phyloP scores from a whole-genome alignment of 2,797 vertebrate genomes.

The Schizothorax lantsangensis region DNA sequence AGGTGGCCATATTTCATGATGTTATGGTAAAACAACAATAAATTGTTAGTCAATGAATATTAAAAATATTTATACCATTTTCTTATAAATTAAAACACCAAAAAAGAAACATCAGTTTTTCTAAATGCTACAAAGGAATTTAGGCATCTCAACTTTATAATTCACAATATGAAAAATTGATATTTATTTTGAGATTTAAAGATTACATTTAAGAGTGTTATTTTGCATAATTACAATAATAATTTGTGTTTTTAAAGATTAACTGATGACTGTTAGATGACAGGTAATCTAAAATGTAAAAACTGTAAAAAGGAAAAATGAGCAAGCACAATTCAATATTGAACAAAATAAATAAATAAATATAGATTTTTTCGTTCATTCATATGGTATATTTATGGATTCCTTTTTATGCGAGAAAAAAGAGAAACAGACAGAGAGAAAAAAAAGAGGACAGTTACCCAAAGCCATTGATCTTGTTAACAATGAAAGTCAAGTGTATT shows the following conservation, averaged over 20 bases:
- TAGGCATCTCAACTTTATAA: not conserved
- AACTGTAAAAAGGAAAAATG: not conserved
- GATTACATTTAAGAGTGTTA: not conserved
- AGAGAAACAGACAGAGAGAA: not conserved
- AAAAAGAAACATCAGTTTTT: not conserved
- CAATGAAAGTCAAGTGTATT: slow-evolving; percentile 19
- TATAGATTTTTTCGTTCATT: not conserved
- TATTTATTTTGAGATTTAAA: not conserved
- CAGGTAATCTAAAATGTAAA: not conserved
- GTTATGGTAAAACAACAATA: not conserved
- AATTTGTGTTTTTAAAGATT: not conserved
- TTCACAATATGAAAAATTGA: too few species aligned
- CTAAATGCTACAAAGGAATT: not conserved
- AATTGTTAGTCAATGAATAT: not conserved
- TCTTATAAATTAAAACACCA: not conserved
- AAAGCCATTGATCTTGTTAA: slow-evolving; percentile 44
- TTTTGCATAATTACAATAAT: not conserved
- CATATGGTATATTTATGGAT: not conserved
- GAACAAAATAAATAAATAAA: not conserved
- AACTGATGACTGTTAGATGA: not conserved
- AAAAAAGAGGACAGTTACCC: slow-evolving; percentile 18
- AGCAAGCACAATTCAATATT: not conserved
- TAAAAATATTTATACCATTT: not conserved
- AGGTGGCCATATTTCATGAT: not conserved
- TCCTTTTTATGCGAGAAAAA: not conserved